Base-by-base conservation (phyloP, 53 echinoderm and acorn worm genomes). In the Hippasteria phrygiana region DNA sequence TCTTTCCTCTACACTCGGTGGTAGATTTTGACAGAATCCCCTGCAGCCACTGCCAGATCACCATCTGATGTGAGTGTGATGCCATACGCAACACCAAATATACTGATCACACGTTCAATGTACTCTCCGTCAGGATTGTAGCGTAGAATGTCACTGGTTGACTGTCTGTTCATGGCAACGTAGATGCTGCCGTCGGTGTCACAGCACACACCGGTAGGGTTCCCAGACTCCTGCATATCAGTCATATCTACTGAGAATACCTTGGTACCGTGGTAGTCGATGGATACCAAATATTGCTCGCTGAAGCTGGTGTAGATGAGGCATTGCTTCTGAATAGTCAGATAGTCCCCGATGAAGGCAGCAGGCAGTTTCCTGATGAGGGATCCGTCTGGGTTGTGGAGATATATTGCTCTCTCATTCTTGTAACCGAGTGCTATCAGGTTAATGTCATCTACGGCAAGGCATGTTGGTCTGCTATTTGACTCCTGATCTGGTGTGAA, bases 21-120 rank as follows among this genome's bases (percentile, higher is more conserved):
- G n/a, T 73, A 73, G 43, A 73, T 16, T 11, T 73, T 14, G 14
- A 73, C 74, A 24, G 43, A 73, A 3, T 45, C 8, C 8, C 42
- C 26, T 43, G 24, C 74, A 73, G 41, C 74, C 45, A 73, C 74
- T 1, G 4, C 74, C 74, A 73, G 74, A 43, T 73, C 74, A 73
- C 74, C 74, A 73, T 1, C 45, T 45, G 74, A 35, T 73, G 74
- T 73, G 17, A 45, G n/a, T 73, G 41, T 73, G 43, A 73, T 42
- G 45, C 74, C 74, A 73, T 27, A 18, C 27, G 74, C 24, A 43
- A 5, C 1, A 31, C 32, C 43, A 67, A 4, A 67, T 4, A 43
- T 26, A 3, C 0, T 42, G n/a, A 73, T 0, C 0, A 73, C 28
- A 45, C 43, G 27, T 43, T 45, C 45, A 43, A 73, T 10, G 74